Conservation (phyloP, 2,113 vertebrate species). For the Amphiprion percula region DNA sequence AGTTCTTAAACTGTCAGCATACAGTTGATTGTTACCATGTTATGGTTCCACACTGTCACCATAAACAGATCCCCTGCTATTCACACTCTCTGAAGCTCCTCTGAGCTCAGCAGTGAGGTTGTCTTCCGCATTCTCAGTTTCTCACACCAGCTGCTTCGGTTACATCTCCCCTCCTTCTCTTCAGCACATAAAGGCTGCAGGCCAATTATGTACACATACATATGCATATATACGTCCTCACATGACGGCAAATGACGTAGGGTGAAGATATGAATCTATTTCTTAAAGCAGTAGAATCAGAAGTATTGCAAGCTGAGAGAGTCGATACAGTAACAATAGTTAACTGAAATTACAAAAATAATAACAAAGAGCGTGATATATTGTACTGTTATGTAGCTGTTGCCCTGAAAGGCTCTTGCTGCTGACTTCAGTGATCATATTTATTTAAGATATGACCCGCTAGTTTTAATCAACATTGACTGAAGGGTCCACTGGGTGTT, state of each 20-base stretch:
- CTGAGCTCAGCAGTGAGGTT: slow-evolving; percentile 19
- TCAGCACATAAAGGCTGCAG: slow-evolving; percentile 16
- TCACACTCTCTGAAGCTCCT: slow-evolving; percentile 21
- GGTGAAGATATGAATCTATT: slow-evolving; percentile 26
- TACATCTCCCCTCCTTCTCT: slow-evolving; percentile 32
- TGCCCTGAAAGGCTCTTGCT: background rate
- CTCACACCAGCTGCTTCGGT: slow-evolving; percentile 67
- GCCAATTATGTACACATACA: slow-evolving; percentile 26
- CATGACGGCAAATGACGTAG: slow-evolving; percentile 10
- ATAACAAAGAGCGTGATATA: background rate
- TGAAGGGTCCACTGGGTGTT: slow-evolving; percentile 6
- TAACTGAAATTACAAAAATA: background rate
- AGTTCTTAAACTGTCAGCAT: background rate
- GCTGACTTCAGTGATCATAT: background rate
- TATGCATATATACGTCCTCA: slow-evolving; percentile 5
- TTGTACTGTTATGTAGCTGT: background rate
- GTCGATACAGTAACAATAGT: accelerated
- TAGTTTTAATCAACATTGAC: slow-evolving; percentile 6
- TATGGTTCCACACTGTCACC: slow-evolving; percentile 17
- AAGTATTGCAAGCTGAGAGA: background rate
- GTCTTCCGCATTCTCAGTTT: slow-evolving; percentile 45
- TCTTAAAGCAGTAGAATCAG: slow-evolving; percentile 13
- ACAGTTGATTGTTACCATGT: background rate
- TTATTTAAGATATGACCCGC: background rate
- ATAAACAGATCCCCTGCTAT: slow-evolving; percentile 24